Conservation (phyloP, 2,113 vertebrate species). For the Myanophis thanlyinensis region DNA sequence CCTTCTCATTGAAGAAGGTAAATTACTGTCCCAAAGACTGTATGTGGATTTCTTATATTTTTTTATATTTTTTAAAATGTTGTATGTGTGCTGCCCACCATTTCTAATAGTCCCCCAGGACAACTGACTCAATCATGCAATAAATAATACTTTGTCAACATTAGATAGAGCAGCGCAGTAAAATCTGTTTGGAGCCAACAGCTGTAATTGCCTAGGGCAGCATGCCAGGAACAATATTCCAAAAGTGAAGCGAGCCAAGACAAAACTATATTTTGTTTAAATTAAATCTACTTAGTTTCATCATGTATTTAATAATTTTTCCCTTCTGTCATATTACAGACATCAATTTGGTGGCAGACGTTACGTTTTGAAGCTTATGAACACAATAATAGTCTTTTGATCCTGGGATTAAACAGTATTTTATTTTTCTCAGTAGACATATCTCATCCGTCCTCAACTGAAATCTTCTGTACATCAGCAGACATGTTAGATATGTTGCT, state of each 20-base stretch:
- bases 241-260: not conserved
- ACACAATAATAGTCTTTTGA: not conserved
- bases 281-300: not conserved
- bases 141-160: not conserved
- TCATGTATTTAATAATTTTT: not conserved
- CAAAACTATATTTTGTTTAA: not conserved
- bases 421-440: not conserved
- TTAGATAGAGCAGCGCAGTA: not conserved
- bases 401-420: not conserved
- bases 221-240: not conserved
- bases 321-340: not conserved
- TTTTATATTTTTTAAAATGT: not conserved
- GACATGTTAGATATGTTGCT: not conserved
- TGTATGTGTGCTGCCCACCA: not conserved
- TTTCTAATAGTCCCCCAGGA: not conserved
- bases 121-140: not conserved
- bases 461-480: not conserved
- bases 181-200: not conserved
- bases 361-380: not conserved
- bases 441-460: not conserved
- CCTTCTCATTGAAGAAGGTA: not conserved
- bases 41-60: not conserved
- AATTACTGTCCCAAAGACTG: not conserved
- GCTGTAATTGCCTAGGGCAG: not conserved
- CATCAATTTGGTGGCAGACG: not conserved